phyloP scores from a whole-genome alignment of 2,113 vertebrate species.

The Callospermophilus lateralis region DNA sequence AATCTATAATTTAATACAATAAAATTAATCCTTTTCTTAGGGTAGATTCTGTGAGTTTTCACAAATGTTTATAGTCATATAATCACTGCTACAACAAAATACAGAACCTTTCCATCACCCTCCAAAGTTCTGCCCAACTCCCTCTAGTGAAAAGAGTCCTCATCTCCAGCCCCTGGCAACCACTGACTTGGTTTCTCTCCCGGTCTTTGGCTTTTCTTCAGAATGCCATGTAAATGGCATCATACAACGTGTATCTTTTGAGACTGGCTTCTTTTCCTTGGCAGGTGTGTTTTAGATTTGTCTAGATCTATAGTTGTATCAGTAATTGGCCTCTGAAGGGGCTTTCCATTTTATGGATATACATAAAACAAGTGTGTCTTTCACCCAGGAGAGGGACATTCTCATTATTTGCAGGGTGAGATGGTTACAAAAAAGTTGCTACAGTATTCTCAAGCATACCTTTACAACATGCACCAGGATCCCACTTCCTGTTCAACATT shows the following conservation, averaged over 20 bases:
- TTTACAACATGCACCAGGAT: neutral
- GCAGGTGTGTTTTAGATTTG: neutral
- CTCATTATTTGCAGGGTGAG: neutral
- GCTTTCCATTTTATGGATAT: neutral
- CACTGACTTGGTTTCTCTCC: neutral
- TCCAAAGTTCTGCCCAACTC: neutral
- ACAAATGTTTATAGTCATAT: neutral
- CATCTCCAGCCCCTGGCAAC: neutral
- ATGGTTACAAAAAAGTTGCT: neutral
- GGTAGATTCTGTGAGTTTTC: neutral
- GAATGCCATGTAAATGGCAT: neutral
- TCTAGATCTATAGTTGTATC: neutral
- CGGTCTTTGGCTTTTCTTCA: neutral
- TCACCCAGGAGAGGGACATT: neutral
- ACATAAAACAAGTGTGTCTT: neutral
- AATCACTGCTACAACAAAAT: neutral
- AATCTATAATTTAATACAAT: conserved; percentile 2
- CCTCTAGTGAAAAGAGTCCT: neutral
- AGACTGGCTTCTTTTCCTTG: neutral
- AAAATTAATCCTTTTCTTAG: neutral
- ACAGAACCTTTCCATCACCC: neutral
- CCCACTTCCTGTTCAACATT: neutral
- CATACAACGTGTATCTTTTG: neutral
- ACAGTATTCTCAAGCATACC: neutral
- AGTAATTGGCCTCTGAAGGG: neutral